Conservation (phyloP, 2,797 vertebrate genomes). For the Thalassophryne amazonica region DNA sequence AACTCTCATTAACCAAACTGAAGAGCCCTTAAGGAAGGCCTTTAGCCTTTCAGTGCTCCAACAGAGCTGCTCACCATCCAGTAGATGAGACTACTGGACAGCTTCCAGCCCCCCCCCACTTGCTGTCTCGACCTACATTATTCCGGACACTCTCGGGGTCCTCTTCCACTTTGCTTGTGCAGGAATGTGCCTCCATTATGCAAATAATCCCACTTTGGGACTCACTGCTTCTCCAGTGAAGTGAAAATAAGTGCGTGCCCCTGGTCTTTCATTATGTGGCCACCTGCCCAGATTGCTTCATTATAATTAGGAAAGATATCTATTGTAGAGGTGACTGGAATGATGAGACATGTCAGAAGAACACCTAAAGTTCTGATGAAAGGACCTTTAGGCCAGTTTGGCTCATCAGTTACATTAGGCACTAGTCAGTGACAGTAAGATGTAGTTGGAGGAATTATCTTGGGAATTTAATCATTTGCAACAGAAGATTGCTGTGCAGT, state of each 20-base stretch:
- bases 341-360: slow-evolving; percentile 23
- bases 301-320: slow-evolving; percentile 55
- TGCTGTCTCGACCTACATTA: slow-evolving; percentile 2
- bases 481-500: too few species aligned
- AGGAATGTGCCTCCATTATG: slow-evolving; percentile 17
- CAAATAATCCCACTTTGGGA: slow-evolving; percentile 33
- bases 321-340: background rate
- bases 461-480: too few species aligned
- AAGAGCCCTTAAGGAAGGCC: too few species aligned
- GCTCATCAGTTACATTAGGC: slow-evolving; percentile 13
- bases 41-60: too few species aligned
- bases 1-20: too few species aligned
- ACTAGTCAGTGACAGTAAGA: background rate
- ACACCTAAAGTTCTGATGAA: slow-evolving; percentile 2
- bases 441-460: too few species aligned
- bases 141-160: background rate
- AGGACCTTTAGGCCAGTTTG: background rate
- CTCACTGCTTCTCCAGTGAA: slow-evolving; percentile 21
- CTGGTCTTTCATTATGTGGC: slow-evolving; percentile 38
- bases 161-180: slow-evolving; percentile 10
- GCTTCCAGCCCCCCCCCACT: background rate
- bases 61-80: too few species aligned
- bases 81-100: too few species aligned
- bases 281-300: slow-evolving; percentile 34
- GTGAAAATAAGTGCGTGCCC: slow-evolving; percentile 20